A percentile compares a stretch with the other conserved stretches of the same genome.
phyloP scores from a whole-genome alignment of 2,797 vertebrate genomes.

The Molossus alvarezi region DNA sequence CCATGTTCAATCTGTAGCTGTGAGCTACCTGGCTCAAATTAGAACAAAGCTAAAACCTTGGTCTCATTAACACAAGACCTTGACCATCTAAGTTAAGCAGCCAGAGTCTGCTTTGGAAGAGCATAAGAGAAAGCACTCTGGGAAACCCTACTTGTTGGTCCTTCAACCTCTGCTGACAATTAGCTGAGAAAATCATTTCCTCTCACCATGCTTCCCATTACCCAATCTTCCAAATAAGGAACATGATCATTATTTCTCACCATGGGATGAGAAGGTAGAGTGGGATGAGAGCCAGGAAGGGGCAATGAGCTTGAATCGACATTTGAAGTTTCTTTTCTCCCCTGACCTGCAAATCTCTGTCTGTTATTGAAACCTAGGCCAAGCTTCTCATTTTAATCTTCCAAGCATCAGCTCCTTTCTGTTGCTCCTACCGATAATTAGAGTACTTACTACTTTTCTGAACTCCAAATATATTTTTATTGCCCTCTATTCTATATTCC shows the following conservation, averaged over 20 bases:
- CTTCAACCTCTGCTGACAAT: conserved; percentile 77
- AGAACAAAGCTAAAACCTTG: conserved; percentile 8
- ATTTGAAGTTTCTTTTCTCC: conserved; percentile 52
- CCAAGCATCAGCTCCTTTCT: not conserved
- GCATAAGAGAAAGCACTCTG: not conserved
- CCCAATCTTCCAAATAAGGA: conserved; percentile 69
- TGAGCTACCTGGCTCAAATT: conserved; percentile 46
- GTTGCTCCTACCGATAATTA: conserved; percentile 33
- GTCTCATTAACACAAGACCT: conserved; percentile 49
- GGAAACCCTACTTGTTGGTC: conserved; percentile 52
- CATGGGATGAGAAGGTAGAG: conserved; percentile 45
- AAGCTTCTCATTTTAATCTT: conserved; percentile 58
- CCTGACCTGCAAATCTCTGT: not conserved
- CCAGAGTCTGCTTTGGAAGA: conserved; percentile 49
- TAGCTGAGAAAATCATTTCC: conserved; percentile 77
- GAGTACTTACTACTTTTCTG: conserved; percentile 52
- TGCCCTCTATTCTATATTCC: not conserved
- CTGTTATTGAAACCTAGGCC: conserved; percentile 57
- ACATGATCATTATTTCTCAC: conserved; percentile 79
- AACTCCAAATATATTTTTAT: conserved; percentile 57
- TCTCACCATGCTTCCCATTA: conserved; percentile 67
- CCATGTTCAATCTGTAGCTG: not conserved
- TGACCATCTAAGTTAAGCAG: conserved; percentile 62
- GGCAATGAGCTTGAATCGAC: conserved; percentile 68
- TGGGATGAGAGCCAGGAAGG: conserved; percentile 46